Evolutionary conservation across 2,888 invertebrate species (phyloP).

Genomic region (Ditula angustiorana): DNA sequence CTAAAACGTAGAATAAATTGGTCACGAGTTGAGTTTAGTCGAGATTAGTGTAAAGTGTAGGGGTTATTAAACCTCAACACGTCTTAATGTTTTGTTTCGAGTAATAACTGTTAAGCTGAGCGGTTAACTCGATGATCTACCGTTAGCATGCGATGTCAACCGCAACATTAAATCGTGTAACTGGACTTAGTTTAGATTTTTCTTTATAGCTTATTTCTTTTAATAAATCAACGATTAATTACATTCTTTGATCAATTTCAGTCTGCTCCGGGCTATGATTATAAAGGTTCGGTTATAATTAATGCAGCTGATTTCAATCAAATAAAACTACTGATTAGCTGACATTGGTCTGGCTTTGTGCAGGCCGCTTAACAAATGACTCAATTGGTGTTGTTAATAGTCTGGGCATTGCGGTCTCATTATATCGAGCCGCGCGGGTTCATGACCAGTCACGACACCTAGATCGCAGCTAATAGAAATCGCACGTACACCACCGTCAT

Average conservation of each 20-base stretch:
- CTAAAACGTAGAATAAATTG: neutral
- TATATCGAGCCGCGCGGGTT: constrained; percentile 49
- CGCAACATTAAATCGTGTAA: constrained; percentile 63
- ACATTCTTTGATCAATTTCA: constrained; percentile 67
- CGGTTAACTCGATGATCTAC: constrained; percentile 63
- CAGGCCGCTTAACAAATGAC: constrained; percentile 76
- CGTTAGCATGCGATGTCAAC: constrained; percentile 77
- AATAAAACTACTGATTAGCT: constrained; percentile 82
- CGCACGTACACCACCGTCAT: constrained; percentile 24
- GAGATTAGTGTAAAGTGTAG: constrained; percentile 1
- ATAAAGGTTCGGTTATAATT: constrained; percentile 79
- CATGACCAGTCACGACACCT: constrained; percentile 63
- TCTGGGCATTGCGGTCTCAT: constrained; percentile 60
- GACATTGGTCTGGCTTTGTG: constrained; percentile 77
- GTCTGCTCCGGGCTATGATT: constrained; percentile 65
- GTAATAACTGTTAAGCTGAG: constrained; percentile 63
- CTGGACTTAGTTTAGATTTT: constrained; percentile 46
- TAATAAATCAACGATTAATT: constrained; percentile 61
- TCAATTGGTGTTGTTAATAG: constrained; percentile 82
- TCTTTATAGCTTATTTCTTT: constrained; percentile 40
- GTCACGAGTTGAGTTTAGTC: neutral
- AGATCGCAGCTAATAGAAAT: constrained; percentile 40
- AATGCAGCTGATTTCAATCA: constrained; percentile 83
- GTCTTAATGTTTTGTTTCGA: constrained; percentile 37
- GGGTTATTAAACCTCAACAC: constrained; percentile 37